A percentile compares a stretch with the other conserved stretches of the same genome.
Evolutionary conservation across 1,140 invertebrate species (phyloP).

Genomic region (Phymorhynchus buccinoides): DNA sequence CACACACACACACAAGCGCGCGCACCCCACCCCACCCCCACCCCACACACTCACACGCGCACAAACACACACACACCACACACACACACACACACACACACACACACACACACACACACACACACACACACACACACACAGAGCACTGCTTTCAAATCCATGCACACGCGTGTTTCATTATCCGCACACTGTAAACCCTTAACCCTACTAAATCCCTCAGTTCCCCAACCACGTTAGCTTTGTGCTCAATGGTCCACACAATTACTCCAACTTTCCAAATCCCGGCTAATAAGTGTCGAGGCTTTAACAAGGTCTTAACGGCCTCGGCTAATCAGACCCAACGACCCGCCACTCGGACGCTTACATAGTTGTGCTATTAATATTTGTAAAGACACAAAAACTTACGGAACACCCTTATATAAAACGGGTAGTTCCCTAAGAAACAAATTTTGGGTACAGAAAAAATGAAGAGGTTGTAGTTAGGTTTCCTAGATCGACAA

Average conservation of each 20-base stretch:
- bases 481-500: too few relatives aligned
- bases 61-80: not conserved
- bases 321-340: not conserved
- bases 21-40: not conserved
- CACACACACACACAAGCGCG: not conserved
- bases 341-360: not conserved
- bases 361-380: too few relatives aligned
- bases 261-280: not conserved
- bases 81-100: not conserved
- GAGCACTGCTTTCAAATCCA: not conserved
- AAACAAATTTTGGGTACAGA: too few relatives aligned
- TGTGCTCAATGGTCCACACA: too few relatives aligned
- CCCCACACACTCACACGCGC: not conserved
- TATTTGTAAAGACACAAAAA: too few relatives aligned
- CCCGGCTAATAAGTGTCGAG: conserved; percentile 1
- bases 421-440: too few relatives aligned
- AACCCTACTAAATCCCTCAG: too few relatives aligned
- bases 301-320: not conserved
- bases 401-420: too few relatives aligned
- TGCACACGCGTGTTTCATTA: too few relatives aligned
- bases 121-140: not conserved
- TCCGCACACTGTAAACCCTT: too few relatives aligned
- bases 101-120: conserved; percentile 1
- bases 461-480: too few relatives aligned
- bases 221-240: too few relatives aligned